A percentile compares a stretch with the other conserved stretches of the same genome.
These are phyloP conservation scores for Lithodes maja DNA, from an alignment of 2,888 invertebrate species.

Conservation along the genomic window DNA sequence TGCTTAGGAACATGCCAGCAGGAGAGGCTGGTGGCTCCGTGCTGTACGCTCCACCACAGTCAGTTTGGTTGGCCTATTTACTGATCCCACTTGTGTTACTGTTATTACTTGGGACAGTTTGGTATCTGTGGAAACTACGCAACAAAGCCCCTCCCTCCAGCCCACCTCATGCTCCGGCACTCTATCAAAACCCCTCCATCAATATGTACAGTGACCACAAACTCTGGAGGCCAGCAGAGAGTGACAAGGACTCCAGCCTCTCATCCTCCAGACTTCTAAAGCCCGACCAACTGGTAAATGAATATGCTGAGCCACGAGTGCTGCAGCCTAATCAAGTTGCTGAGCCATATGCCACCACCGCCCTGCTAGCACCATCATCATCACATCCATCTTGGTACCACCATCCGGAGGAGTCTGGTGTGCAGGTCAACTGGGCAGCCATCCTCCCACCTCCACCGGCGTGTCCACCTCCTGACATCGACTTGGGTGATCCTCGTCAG, in stretches of 20 bases:
- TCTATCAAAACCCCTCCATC: conserved; percentile 57
- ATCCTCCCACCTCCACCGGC: conserved; percentile 42
- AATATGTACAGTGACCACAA: conserved; percentile 70
- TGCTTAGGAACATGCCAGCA: background rate
- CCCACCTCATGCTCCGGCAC: conserved; percentile 38
- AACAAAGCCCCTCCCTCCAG: conserved; percentile 50
- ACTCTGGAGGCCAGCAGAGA: conserved; percentile 57
- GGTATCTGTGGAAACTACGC: conserved; percentile 37
- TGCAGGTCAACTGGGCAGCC: conserved; percentile 57
- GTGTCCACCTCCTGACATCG: background rate
- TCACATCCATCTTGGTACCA: too few relatives aligned
- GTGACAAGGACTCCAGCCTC: conserved; percentile 60
- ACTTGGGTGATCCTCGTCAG: conserved; percentile 36
- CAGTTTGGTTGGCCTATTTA: conserved; percentile 63
- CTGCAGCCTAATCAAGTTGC: conserved; percentile 3
- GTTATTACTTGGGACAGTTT: conserved; percentile 43
- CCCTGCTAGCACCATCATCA: conserved; percentile 31
- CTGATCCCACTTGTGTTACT: conserved; percentile 63
- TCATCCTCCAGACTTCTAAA: conserved; percentile 56
- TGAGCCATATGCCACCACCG: conserved; percentile 58
- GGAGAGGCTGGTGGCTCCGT: conserved; percentile 48
- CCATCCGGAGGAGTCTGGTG: background rate
- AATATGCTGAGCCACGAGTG: conserved; percentile 67
- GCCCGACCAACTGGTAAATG: conserved; percentile 65
- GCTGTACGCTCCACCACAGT: conserved; percentile 58